Percentiles rank a stretch among this genome's conserved stretches.
These are phyloP conservation scores for Brachionus angularis DNA, from an alignment of 1,140 invertebrate species.

Conservation along the genomic window DNA sequence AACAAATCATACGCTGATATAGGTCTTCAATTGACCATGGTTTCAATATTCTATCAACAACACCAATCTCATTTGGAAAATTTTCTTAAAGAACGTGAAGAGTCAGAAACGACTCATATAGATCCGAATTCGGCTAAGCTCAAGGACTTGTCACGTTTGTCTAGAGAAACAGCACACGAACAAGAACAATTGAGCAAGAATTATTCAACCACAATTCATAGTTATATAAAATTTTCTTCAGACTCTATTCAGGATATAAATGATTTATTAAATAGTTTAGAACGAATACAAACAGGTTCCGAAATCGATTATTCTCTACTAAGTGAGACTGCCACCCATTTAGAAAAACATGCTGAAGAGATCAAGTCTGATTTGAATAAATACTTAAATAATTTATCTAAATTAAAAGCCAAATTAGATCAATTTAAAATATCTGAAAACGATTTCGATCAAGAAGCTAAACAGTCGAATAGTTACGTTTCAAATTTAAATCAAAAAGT, in stretches of 20 bases:
- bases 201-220: background rate
- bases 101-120: background rate
- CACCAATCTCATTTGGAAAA: background rate
- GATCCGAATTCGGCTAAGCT: background rate
- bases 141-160: background rate
- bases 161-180: background rate
- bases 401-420: too few species aligned
- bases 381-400: too few species aligned
- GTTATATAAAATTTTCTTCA: background rate
- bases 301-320: conserved; percentile 5
- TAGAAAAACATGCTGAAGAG: background rate
- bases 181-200: conserved; percentile 1
- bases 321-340: background rate
- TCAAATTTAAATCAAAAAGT: too few species aligned
- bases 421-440: too few species aligned
- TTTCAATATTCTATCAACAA: conserved; percentile 10
- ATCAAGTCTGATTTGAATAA: background rate
- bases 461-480: too few species aligned
- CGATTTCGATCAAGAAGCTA: too few species aligned
- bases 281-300: background rate
- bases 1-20: conserved; percentile 7
- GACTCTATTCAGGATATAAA: background rate
- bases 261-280: conserved; percentile 8
- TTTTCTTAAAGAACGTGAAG: background rate
- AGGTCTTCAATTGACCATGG: conserved; percentile 15